phyloP scores from a whole-genome alignment of 30 jellyfish, hydroid and myxozoan species.

The Rhopilema esculentum region DNA sequence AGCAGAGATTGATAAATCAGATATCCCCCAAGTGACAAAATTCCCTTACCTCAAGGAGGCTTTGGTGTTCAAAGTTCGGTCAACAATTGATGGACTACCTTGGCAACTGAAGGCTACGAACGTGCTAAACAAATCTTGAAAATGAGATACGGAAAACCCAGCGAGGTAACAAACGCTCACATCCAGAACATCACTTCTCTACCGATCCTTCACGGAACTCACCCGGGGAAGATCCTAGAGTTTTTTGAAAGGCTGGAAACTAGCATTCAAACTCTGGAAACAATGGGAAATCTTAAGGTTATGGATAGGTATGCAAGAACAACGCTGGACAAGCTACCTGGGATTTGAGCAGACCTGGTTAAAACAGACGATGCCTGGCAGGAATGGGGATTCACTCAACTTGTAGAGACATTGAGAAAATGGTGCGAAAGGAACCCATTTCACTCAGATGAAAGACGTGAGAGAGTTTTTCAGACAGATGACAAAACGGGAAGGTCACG shows the following conservation, averaged over 20 bases:
- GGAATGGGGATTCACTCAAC: slow-evolving; percentile 64
- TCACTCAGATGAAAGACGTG: not conserved
- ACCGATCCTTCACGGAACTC: slow-evolving; percentile 31
- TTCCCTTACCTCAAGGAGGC: slow-evolving; percentile 45
- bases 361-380: slow-evolving; percentile 75
- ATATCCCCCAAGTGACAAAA: slow-evolving; percentile 46
- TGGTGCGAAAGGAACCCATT: slow-evolving; percentile 80
- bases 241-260: slow-evolving; percentile 61
- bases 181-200: slow-evolving; percentile 42
- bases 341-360: slow-evolving; percentile 71
- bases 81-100: slow-evolving; percentile 64
- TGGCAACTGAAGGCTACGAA: slow-evolving; percentile 74
- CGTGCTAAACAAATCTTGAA: slow-evolving; percentile 63
- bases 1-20: slow-evolving; percentile 35
- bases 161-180: slow-evolving; percentile 76
- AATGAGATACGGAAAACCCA: slow-evolving; percentile 56
- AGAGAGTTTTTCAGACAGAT: slow-evolving; percentile 7
- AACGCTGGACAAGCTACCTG: slow-evolving; percentile 81
- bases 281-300: slow-evolving; percentile 55
- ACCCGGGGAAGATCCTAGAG: slow-evolving; percentile 45
- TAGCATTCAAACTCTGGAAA: slow-evolving; percentile 54
- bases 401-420: slow-evolving; percentile 53
- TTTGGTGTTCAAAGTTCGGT: slow-evolving; percentile 11
- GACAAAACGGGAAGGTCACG: slow-evolving; percentile 18
- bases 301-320: slow-evolving; percentile 62